These are phyloP conservation scores for Glossophaga mutica DNA, from an alignment of 2,797 vertebrate species.

Conservation along the genomic window DNA sequence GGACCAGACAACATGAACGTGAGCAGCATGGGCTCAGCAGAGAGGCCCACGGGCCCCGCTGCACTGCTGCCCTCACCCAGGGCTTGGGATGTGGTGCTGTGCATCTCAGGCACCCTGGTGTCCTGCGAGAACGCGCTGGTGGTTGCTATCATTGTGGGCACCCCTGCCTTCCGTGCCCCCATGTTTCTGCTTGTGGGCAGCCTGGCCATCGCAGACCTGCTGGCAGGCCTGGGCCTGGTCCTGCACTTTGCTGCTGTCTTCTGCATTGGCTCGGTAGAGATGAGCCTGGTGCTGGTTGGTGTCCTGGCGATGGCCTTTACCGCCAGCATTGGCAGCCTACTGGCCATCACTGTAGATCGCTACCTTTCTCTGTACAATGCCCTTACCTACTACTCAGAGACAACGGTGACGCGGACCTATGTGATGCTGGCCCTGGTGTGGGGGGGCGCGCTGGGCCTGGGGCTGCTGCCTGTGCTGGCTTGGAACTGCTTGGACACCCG, in stretches of 20 bases:
- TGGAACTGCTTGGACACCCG: conserved; percentile 91
- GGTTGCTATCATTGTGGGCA: conserved; percentile 91
- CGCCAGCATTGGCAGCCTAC: conserved; percentile 91
- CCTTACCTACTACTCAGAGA: conserved; percentile 92
- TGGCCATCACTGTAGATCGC: conserved; percentile 93
- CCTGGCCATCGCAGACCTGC: conserved; percentile 91
- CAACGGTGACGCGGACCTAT: conserved; percentile 88
- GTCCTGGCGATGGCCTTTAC: conserved; percentile 91
- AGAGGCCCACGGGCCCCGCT: conserved; percentile 69
- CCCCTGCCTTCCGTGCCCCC: conserved; percentile 88
- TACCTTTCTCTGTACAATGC: conserved; percentile 94
- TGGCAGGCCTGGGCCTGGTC: conserved; percentile 91
- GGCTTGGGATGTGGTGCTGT: conserved; percentile 91
- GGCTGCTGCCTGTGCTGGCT: conserved; percentile 89
- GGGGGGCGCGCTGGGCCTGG: conserved; percentile 86
- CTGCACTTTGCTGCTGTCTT: conserved; percentile 90
- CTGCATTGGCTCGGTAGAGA: conserved; percentile 82
- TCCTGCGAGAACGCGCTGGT: conserved; percentile 93
- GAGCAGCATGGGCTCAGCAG: conserved; percentile 57
- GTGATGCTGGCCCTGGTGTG: conserved; percentile 90
- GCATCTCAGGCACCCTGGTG: conserved; percentile 91
- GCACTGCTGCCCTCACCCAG: conserved; percentile 61
- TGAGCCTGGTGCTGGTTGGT: conserved; percentile 89
- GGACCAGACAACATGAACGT: conserved; percentile 56
- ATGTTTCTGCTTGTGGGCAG: conserved; percentile 94